These are phyloP conservation scores for Poecilobothrus nobilitatus DNA, from an alignment of 2,888 invertebrate species.

Conservation along the genomic window DNA sequence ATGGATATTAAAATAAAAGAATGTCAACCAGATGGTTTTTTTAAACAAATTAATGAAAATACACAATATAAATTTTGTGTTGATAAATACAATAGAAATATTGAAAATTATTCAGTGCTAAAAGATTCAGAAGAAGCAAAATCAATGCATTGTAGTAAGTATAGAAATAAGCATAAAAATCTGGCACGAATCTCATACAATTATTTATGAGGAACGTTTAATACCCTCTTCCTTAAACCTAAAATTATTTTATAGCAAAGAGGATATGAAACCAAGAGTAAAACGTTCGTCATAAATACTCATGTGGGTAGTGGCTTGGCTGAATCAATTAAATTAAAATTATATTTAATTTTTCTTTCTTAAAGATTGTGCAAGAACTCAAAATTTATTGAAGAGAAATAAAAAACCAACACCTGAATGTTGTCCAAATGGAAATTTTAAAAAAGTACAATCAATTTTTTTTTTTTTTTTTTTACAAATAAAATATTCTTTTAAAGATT, in stretches of 20 bases:
- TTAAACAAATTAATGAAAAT: constrained; percentile 31
- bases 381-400: constrained; percentile 42
- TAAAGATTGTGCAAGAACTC: constrained; percentile 56
- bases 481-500: too few species aligned
- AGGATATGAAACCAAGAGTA: too few species aligned
- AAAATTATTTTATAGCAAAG: too few species aligned
- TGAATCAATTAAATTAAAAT: neutral
- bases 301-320: neutral
- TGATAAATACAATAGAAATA: constrained; percentile 48
- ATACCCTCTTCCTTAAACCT: too few species aligned
- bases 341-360: constrained; percentile 19
- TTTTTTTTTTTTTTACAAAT: constrained; percentile 10
- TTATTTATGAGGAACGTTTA: too few species aligned
- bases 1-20: constrained; percentile 39
- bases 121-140: constrained; percentile 41
- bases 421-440: constrained; percentile 56
- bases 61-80: constrained; percentile 52
- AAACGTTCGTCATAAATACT: neutral
- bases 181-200: too few species aligned
- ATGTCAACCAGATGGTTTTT: constrained; percentile 49
- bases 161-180: too few species aligned
- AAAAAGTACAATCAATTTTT: constrained; percentile 29
- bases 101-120: constrained; percentile 46
- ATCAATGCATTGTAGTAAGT: constrained; percentile 57
- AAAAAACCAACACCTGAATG: constrained; percentile 50